phyloP scores from a whole-genome alignment of 2,797 vertebrate species.

The Todus mexicanus region DNA sequence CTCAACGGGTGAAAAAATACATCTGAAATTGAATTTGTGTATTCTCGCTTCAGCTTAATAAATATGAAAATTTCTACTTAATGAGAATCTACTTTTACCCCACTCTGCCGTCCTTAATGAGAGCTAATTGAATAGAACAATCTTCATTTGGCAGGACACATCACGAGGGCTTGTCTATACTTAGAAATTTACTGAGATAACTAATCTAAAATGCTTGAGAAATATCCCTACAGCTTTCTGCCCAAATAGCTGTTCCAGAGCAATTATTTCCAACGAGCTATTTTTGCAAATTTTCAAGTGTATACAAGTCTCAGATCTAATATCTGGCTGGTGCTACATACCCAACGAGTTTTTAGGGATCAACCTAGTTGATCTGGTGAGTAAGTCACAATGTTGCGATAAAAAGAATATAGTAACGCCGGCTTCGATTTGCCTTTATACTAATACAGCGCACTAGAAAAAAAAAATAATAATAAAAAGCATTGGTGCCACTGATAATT shows the following conservation, averaged over 20 bases:
- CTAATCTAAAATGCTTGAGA: slow-evolving; percentile 46
- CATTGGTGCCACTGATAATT: not conserved
- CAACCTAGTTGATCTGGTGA: not conserved
- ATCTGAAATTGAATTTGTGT: slow-evolving; percentile 6
- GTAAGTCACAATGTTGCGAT: not conserved
- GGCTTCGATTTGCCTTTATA: not conserved
- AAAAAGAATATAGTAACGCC: not conserved
- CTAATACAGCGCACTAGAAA: not conserved
- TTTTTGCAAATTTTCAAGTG: slow-evolving; percentile 63
- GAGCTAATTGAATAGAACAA: slow-evolving; percentile 33
- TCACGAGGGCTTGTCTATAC: slow-evolving; percentile 29
- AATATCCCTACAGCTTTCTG: slow-evolving; percentile 61
- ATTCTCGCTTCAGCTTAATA: slow-evolving; percentile 12
- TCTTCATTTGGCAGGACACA: slow-evolving; percentile 28
- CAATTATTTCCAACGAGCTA: slow-evolving; percentile 60
- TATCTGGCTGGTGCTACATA: slow-evolving; percentile 4
- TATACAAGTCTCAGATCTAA: slow-evolving; percentile 51
- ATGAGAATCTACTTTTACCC: slow-evolving; percentile 26
- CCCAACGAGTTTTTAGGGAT: slow-evolving; percentile 19
- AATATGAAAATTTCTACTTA: slow-evolving; percentile 45
- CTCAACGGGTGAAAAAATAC: not conserved
- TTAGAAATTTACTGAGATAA: slow-evolving; percentile 53
- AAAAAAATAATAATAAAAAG: not conserved
- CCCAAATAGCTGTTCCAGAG: slow-evolving; percentile 42
- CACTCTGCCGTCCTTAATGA: slow-evolving; percentile 27